Evolutionary conservation across 2,113 vertebrate genomes (phyloP).

Genomic region (Megalops atlanticus): DNA sequence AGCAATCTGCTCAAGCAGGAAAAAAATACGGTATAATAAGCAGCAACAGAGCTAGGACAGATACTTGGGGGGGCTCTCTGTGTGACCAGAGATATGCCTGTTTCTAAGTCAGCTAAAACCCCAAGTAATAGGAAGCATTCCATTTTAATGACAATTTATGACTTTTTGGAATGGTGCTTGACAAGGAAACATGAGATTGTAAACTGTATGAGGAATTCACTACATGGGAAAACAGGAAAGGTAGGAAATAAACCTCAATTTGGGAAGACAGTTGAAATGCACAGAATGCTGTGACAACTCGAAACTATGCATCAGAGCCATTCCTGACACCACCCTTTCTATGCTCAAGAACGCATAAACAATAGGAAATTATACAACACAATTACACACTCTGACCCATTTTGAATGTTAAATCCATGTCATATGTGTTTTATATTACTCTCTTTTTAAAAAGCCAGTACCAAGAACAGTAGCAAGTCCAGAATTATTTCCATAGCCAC

Average conservation of each 20-base stretch:
- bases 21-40: background rate
- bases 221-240: slow-evolving; percentile 20
- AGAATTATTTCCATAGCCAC: background rate
- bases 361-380: slow-evolving; percentile 46
- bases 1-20: background rate
- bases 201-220: background rate
- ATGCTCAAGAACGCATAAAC: slow-evolving; percentile 47
- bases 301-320: slow-evolving; percentile 35
- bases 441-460: background rate
- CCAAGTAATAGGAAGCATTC: background rate
- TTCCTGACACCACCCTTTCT: slow-evolving; percentile 48
- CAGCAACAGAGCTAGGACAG: background rate
- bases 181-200: slow-evolving; percentile 5
- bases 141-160: background rate
- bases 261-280: slow-evolving; percentile 32
- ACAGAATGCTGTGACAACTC: slow-evolving; percentile 18
- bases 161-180: background rate
- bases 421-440: background rate
- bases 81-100: background rate
- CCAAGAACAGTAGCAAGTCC: background rate
- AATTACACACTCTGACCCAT: slow-evolving; percentile 33
- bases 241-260: slow-evolving; percentile 19
- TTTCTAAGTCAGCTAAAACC: background rate
- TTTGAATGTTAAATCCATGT: slow-evolving; percentile 6
- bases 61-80: background rate